These are phyloP conservation scores for Oncorhynchus clarkii DNA, from an alignment of 2,113 vertebrate species.

Conservation along the genomic window DNA sequence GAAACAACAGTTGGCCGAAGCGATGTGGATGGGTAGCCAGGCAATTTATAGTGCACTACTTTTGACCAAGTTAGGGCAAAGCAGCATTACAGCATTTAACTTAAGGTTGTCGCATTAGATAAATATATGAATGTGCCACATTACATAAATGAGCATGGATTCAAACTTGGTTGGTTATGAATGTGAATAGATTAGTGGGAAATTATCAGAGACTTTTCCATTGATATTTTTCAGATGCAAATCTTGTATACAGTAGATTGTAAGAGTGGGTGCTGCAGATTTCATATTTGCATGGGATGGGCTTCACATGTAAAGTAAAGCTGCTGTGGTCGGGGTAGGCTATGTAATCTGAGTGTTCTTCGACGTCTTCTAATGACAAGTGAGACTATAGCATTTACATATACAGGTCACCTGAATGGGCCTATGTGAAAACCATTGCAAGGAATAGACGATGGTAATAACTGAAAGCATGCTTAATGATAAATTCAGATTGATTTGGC, in stretches of 20 bases:
- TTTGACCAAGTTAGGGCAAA: background rate
- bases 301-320: background rate
- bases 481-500: no score
- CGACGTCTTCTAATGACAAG: no score
- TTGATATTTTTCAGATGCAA: no score
- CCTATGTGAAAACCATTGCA: background rate
- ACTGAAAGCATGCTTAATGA: background rate
- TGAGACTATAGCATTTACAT: no score
- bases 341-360: background rate
- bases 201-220: no score
- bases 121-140: background rate
- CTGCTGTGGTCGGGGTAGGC: background rate
- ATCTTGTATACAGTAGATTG: no score
- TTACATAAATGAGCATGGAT: background rate
- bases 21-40: no score
- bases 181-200: no score
- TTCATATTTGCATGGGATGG: background rate
- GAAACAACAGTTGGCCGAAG: no score
- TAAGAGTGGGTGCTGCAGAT: no score
- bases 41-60: background rate
- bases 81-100: conserved; percentile 12
- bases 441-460: background rate
- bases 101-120: conserved; percentile 1
- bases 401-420: no score
- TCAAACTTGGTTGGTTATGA: background rate